Evolutionary conservation across 2,888 invertebrate species (phyloP), one percentile per base, ranked within the genome.

Genomic region (Caenorhabditis plicata): DNA sequence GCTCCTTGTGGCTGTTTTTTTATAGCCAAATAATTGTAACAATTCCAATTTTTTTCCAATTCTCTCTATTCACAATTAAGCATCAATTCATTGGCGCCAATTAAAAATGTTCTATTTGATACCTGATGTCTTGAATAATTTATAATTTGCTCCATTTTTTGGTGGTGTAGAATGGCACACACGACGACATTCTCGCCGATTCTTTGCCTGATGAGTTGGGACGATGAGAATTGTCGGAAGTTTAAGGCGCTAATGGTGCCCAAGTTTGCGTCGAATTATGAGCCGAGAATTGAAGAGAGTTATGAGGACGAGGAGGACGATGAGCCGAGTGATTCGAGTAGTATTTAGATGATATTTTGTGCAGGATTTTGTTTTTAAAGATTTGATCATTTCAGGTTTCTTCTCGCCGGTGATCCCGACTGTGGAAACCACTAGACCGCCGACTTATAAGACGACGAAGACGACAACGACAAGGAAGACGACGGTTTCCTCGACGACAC

Each of bases 181-280:
- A 70, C 73, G 20, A 73, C 68, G n/a, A 71, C 71, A 19, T 63
- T 75, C 29, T 67, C 68, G 43, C 73, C 78, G 22, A 77, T 78
- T 51, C 57, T 78, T 22, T 78, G 78, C 48, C 65, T 78, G 20
- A 70, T 78, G 61, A 77, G 78, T 39, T 78, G 78, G 78, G 58
- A 74, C 38, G 69, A 75, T 33, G 69, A 73, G 20, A 66, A 73
- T 42, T 78, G 78, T 54, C 65, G 68, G 9, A 68, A 74, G n/a
- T 70, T 74, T 39, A 64, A 58, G n/a, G 65, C 71, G 19, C 70
- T 68, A 7, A 74, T 75, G 45, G 68, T 71, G 33, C 77, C 78
- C 3, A 58, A 68, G 25, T 78, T 78, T 47, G 70, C 70, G 29
- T 64, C 70, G 17, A 70, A 70, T 45, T 70, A 51, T 39, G 64